Percentiles rank a stretch among this genome's conserved stretches.
phyloP scores from a whole-genome alignment of 2,113 vertebrate species.

The Nyctibius bracteatus region DNA sequence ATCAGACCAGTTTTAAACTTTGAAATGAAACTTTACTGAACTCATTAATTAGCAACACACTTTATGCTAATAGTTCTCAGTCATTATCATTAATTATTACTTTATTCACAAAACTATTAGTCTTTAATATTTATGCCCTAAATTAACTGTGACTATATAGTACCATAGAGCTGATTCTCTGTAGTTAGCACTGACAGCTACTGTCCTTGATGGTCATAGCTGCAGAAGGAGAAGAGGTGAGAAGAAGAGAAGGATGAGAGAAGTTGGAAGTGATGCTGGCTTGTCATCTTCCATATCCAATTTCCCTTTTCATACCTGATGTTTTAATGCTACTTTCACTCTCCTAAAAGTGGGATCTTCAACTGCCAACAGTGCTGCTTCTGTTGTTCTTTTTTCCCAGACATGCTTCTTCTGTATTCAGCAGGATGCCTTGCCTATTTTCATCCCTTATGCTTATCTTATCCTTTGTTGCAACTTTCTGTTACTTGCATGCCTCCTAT shows the following conservation, averaged over 20 bases:
- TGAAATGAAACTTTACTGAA: neutral
- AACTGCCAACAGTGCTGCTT: neutral
- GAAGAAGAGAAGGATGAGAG: neutral
- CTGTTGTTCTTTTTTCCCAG: neutral
- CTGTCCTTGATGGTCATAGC: neutral
- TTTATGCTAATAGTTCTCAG: neutral
- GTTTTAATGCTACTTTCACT: neutral
- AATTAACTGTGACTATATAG: neutral
- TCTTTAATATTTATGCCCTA: neutral
- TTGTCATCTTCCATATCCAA: neutral
- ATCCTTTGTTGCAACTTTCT: neutral
- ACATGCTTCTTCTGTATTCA: neutral
- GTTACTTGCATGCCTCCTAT: neutral
- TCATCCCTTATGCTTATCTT: neutral
- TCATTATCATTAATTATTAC: neutral
- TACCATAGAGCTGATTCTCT: neutral
- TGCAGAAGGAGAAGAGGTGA: neutral
- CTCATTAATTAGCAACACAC: neutral
- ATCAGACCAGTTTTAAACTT: neutral
- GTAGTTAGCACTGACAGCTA: neutral
- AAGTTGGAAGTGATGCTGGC: neutral
- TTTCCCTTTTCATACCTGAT: neutral
- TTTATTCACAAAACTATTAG: neutral
- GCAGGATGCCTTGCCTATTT: neutral
- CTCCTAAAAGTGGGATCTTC: neutral